Base-by-base conservation (phyloP, 1,140 invertebrate species). In the Babylonia areolata region DNA sequence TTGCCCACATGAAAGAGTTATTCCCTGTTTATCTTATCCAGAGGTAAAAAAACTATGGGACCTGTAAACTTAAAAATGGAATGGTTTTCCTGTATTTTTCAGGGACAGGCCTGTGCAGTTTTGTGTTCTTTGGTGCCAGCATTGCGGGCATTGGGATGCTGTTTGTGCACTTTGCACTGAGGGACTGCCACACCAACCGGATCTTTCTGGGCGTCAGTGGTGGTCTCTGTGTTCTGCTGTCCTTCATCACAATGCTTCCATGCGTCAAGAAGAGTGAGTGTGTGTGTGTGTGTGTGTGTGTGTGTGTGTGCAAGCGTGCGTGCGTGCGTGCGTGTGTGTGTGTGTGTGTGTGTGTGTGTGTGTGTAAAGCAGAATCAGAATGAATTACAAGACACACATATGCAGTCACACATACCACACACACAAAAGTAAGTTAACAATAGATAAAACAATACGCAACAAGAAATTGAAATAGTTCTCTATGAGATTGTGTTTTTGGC, bases 201-300 rank as follows among this genome's bases (percentile, higher is more conserved):
- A 98, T 99, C 94, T 99, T 99, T 94, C 99, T 99, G 86, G 97
- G 97, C 0, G 96, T 99, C 92, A 99, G 99, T 94, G 93, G 99
- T 81, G 97, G 99, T 82, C 94, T 99, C 2, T 98, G 98, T 92
- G 93, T 99, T 69, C 95, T 97, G 54, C 95, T 97, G 35, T 98
- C 98, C 91, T 95, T 96, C 17, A 91, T 99, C 58, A 99, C 99
- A 0, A 96, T 99, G 89, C 94, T 99, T 86, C 99, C 94, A 15
- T 93, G 90, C 84, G 92, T 91, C 31, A 88, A 92, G 77, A 93
- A 90, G 90, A 90, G 94, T 95, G 92, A 93, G 58, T 64, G 12
- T 64, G 58, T 64, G 58, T 64, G 58, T 64, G 6, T 23, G 6
- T 64, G 58, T 12, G 6, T 12, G 58, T 20, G 0, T 64, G 58